phyloP scores from a whole-genome alignment of 35 echinoderm and acorn worm species.

The Lytechinus variegatus region DNA sequence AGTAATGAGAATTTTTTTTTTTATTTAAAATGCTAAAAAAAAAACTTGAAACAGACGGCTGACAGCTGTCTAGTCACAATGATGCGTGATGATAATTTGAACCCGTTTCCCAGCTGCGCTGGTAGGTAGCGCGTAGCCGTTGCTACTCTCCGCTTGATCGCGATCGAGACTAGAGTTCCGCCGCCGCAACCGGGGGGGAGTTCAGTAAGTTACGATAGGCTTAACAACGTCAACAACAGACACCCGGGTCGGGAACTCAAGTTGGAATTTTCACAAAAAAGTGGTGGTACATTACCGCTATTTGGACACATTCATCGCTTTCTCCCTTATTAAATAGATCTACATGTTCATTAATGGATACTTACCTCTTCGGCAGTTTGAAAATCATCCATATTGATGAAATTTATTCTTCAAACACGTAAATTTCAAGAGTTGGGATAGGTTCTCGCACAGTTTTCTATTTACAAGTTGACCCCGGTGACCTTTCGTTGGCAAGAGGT shows the following conservation, averaged over 20 bases:
- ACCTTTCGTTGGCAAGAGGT: conserved; percentile 39
- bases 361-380: conserved; percentile 64
- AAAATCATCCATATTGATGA: conserved; percentile 61
- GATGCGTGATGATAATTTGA: too few relatives aligned
- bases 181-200: too few relatives aligned
- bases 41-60: too few relatives aligned
- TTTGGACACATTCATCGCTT: neutral
- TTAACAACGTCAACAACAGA: too few relatives aligned
- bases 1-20: too few relatives aligned
- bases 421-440: neutral
- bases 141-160: too few relatives aligned
- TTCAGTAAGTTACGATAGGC: too few relatives aligned
- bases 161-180: too few relatives aligned
- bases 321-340: neutral
- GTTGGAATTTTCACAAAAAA: neutral
- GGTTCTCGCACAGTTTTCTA: neutral
- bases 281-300: neutral
- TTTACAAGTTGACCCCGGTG: conserved; percentile 22
- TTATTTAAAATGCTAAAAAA: too few relatives aligned
- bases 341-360: neutral
- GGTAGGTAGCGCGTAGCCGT: too few relatives aligned
- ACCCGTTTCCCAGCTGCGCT: too few relatives aligned
- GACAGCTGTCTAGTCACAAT: too few relatives aligned
- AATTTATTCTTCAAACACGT: neutral
- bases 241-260: neutral